phyloP scores from a whole-genome alignment of 2,797 vertebrate species.

The Dipus sagitta region DNA sequence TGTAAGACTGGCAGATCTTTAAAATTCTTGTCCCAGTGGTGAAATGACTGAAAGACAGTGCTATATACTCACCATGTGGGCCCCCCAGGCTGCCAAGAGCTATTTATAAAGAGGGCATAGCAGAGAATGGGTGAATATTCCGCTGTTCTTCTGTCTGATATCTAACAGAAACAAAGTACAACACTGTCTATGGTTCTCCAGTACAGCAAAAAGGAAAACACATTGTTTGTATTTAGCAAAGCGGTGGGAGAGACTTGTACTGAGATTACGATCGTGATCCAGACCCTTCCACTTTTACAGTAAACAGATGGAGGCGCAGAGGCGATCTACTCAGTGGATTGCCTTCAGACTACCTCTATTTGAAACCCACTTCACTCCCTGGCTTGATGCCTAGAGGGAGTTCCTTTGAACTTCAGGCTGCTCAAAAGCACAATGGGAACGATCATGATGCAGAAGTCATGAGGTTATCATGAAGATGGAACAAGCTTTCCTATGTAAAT shows the following conservation, averaged over 20 bases:
- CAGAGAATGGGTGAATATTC: conserved; percentile 56
- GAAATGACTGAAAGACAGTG: conserved; percentile 44
- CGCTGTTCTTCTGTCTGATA: conserved; percentile 53
- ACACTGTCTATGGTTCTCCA: neutral
- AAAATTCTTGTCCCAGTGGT: conserved; percentile 56
- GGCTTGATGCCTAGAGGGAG: neutral
- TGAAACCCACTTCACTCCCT: neutral
- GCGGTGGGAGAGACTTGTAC: neutral
- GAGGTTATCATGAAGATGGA: conserved; percentile 19
- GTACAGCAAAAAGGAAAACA: neutral
- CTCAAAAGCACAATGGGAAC: neutral
- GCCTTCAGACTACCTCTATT: neutral
- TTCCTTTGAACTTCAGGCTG: neutral
- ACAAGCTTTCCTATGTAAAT: neutral
- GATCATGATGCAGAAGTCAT: neutral
- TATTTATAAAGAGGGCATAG: conserved; percentile 39
- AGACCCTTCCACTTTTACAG: neutral
- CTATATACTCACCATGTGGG: conserved; percentile 10
- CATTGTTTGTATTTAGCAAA: conserved; percentile 41
- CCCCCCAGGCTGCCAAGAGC: conserved; percentile 31
- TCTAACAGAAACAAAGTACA: conserved; percentile 46
- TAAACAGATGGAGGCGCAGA: neutral
- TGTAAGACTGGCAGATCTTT: conserved; percentile 66
- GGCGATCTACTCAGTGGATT: neutral
- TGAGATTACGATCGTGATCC: neutral